Conservation (phyloP, 2,888 invertebrate genomes). For the Microctonus brassicae region DNA sequence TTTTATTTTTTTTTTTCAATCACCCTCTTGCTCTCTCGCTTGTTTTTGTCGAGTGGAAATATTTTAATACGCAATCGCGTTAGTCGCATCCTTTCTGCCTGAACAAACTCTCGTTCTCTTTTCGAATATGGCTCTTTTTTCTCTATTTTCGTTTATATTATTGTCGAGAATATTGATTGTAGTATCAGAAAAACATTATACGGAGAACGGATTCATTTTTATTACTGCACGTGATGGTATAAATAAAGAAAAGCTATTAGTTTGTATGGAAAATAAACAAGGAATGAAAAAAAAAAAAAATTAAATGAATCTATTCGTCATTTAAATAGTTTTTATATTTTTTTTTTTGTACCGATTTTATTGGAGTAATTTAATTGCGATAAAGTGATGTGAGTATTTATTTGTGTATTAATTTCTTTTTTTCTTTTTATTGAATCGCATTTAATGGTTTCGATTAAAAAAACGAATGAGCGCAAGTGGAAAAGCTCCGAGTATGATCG, state of each 20-base stretch:
- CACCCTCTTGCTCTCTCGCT: background rate
- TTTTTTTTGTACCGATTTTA: too few species aligned
- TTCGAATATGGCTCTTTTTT: slow-evolving; percentile 13
- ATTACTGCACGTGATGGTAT: background rate
- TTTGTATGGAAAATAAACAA: background rate
- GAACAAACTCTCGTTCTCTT: slow-evolving; percentile 44
- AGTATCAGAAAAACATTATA: slow-evolving; percentile 18
- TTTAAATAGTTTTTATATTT: background rate
- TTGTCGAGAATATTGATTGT: slow-evolving; percentile 58
- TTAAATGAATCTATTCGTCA: background rate
- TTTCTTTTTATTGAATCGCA: background rate
- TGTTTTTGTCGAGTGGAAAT: slow-evolving; percentile 50
- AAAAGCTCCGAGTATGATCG: background rate
- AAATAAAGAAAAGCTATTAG: background rate
- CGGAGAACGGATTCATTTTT: background rate
- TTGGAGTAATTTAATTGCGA: background rate
- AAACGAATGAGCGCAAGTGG: background rate
- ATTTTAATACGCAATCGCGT: slow-evolving; percentile 62
- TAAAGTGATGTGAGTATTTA: background rate
- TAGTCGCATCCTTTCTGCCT: slow-evolving; percentile 59
- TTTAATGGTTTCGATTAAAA: background rate
- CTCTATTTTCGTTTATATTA: slow-evolving; percentile 48
- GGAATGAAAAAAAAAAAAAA: background rate
- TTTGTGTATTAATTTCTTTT: background rate
- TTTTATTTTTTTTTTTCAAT: background rate